Evolutionary conservation across 2,888 invertebrate genomes (phyloP), one percentile per base, ranked within the genome.

Genomic region (Atrina japonica): DNA sequence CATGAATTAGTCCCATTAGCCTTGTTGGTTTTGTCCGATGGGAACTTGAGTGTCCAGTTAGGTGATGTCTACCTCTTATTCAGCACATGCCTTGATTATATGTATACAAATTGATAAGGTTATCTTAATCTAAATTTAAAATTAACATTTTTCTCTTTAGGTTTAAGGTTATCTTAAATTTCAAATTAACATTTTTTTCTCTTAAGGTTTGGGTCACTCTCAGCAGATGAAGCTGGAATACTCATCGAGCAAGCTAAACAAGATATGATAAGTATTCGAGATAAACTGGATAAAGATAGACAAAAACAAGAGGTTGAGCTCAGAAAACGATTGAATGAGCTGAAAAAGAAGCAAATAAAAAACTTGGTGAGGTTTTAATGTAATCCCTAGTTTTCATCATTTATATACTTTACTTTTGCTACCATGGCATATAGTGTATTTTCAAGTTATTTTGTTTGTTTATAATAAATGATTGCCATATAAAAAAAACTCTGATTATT

Each of bases 251-350:
- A 86, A 45, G 77, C 85, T 3, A 81, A 80, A 75, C 63, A 68
- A 23, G 82, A 86, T 14, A 79, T 88, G 78, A 63, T 85, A 52
- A 76, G 71, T 6, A 73, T 85, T 25, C 86, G 87, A 68, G 78
- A 82, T 3, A 76, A 78, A 55, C 78, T 85, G 81, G 88, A 88
- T 55, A 79, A 69, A 30, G 83, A 88, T 16, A 76, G 82, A 27
- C 71, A 77, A n/a, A 60, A 68, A 27, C 86, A 86, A 69, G 86
- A 87, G 64, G 72, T 58, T 16, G 83, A 82, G 6, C 81, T 89
- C 5, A 86, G 88, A 53, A 84, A 86, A 66, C 82, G 73, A 70
- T 83, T 89, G 35, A 81, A 83, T 40, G 80, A 82, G 3, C 56
- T 82, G 40, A 89, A 89, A 71, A 78, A 81, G 55, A 77, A 80